Evolutionary conservation across 2,113 vertebrate species (phyloP), one percentile per base, ranked within the genome.

Genomic region (Crotalus helleri): DNA sequence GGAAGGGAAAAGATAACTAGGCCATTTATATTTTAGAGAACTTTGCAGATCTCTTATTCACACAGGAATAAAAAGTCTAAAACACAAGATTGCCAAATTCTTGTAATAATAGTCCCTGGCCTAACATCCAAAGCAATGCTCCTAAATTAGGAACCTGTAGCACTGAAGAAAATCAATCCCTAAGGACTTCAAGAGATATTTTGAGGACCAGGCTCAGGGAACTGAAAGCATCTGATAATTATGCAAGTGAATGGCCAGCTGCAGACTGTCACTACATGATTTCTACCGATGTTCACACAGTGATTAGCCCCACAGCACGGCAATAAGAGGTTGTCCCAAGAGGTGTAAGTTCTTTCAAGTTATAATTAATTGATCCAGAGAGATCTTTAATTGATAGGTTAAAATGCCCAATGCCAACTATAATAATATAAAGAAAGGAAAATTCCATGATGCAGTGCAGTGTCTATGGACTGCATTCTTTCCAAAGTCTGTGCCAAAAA

Each of bases 321-420:
- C 57, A 90, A 44, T 81, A 81, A 81, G 55, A 87, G 21, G 3
- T 57, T 88, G 33, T 89, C 69, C 87, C 92, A 64, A 55, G 74
- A 93, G 89, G 23, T n/a, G 57, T 57, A 90, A 64, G 29, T 64
- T 93, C 74, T 87, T 93, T 87, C 55, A 90, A 39, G 57, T 23
- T 57, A 87, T 39, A 49, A 64, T 93, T 64, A 93, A 90, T 46
- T 89, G 91, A 54, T 74, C 91, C 61, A 46, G 29, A 44, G 74
- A 57, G 74, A 90, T 86, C 55, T 46, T 90, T 90, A 90, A 93
- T 90, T 93, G 74, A 86, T 85, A 86, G 89, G 57, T 61, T 85
- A 61, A 87, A 61, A 93, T 53, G 74, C 55, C n/a, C 55, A 61
- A 87, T 61, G 55, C 88, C 81, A 86, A 81, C 57, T 24, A 53